Evolutionary conservation across 2,113 vertebrate genomes (phyloP), one percentile per base, ranked within the genome.

Genomic region (Clarias batrachus): DNA sequence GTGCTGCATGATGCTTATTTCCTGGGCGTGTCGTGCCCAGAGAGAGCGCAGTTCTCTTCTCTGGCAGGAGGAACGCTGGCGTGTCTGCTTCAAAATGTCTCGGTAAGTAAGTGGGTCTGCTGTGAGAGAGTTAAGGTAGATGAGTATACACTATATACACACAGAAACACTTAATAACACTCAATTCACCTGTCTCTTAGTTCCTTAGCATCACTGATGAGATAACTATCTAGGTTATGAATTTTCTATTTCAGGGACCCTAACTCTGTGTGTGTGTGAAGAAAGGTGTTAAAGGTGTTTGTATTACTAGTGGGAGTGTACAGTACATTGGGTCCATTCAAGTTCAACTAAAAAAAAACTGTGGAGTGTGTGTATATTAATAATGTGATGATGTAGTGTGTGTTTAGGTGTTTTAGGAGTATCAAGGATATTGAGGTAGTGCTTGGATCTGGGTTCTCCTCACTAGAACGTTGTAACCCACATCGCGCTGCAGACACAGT

Each of bases 121-220:
- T 3, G 79, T 88, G 84, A 82, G 30, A 21, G 0, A 83, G 68
- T 85, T 30, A 88, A 88, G 59, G 87, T 65, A 60, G 74, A 80
- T 16, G 17, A 52, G 41, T 11, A 54, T 4, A 54, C 1, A n/a
- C 12, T 76, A 41, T 12, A 74, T 74, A 74, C 70, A 73, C 70
- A 23, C 37, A 25, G 30, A 17, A 37, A 71, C 48, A 54, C 19
- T 73, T 3, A 73, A 41, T 71, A 73, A 37, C 21, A 3, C 2
- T 41, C 9, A 21, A 73, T 33, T 7, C 30, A 33, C 30, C 30
- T 33, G 30, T 33, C 30, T 33, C 37, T 12, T 52, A 74, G 37
- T 74, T 10, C 73, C 73, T n/a, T 5, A 14, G 41, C 73, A 76
- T 76, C 41, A 76, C 33, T 33, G 59, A 37, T 41, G 10, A 56